Conservation (phyloP, 2,113 vertebrate species). For the Megalops atlanticus region DNA sequence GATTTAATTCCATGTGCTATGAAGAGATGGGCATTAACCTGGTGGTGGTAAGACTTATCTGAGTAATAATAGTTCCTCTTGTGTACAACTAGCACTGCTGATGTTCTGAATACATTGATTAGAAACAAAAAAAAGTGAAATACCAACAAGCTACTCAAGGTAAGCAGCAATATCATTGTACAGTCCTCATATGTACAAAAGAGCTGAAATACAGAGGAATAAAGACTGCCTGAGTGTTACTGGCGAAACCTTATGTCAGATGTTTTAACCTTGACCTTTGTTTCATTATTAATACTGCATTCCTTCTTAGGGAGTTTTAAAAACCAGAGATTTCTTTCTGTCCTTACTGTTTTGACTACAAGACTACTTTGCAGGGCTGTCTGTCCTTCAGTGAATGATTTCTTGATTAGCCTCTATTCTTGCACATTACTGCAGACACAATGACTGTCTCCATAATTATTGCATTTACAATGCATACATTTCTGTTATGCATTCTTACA, state of each 20-base stretch:
- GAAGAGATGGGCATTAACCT: too few relatives aligned
- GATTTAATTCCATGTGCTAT: too few relatives aligned
- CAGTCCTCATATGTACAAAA: background rate
- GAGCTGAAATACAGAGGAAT: background rate
- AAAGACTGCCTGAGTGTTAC: background rate
- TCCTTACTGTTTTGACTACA: background rate
- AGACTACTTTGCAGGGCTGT: background rate
- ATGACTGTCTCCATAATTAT: background rate
- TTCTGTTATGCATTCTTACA: too few relatives aligned
- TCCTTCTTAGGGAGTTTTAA: background rate
- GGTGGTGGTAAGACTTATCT: too few relatives aligned
- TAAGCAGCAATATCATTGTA: background rate
- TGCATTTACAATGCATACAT: background rate
- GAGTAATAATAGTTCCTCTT: too few relatives aligned
- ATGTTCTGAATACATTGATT: background rate
- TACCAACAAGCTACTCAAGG: too few relatives aligned
- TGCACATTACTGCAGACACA: background rate
- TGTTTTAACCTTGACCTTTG: too few relatives aligned
- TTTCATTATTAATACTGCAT: too few relatives aligned
- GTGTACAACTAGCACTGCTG: background rate
- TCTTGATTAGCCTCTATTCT: background rate
- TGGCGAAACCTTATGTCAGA: background rate
- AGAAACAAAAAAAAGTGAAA: background rate
- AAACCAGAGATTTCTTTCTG: background rate
- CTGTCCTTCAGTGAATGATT: background rate